Evolutionary conservation across 2,797 vertebrate genomes (phyloP), one percentile per base, ranked within the genome.

Genomic region (Numenius phaeopus): DNA sequence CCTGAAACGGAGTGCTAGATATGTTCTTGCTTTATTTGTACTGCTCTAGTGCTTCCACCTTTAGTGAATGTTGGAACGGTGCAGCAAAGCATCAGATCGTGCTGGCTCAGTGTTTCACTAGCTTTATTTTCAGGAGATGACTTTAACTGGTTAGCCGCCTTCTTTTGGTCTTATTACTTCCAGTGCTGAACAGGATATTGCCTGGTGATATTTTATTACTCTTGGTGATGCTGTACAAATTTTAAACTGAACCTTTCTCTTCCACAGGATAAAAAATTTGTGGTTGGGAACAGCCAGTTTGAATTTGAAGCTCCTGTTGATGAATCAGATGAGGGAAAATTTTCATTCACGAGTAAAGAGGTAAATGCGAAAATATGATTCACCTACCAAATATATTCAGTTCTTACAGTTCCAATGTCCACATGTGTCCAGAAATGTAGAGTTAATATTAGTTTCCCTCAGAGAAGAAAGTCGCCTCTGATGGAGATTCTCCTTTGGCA

Each of bases 331-430:
- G 49, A 92, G 14, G 98, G 95, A 54, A 91, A 6, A 52, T 98
- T 98, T 94, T 96, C 90, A 67, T 98, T 98, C 75, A n/a, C 42
- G 65, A 98, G 95, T 59, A 97, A 97, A 92, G 95, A 97, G 98
- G 98, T 98, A 98, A 34, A 50, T 83, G 34, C 58, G 24, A 27
- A 82, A 91, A 58, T 34, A 59, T 18, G 2, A 44, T 83, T 76
- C 18, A 14, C 32, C 16, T 90, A 39, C 21, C 26, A 73, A 64
- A 90, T 47, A 46, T 46, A 57, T 37, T 86, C 40, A 59, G 21
- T 61, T 83, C 54, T 52, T 79, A 26, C 26, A 52, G 14, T 88
- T 83, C 26, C 46, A 52, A 44, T 55, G 70, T 55, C 22, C 39
- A 30, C 7, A 9, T 11, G 26, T 72, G 34, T 84, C 62, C 55